Percentiles rank a stretch among this genome's conserved stretches.
Evolutionary conservation across 2,888 invertebrate species (phyloP).

Genomic region (Drosophila heteroneura): DNA sequence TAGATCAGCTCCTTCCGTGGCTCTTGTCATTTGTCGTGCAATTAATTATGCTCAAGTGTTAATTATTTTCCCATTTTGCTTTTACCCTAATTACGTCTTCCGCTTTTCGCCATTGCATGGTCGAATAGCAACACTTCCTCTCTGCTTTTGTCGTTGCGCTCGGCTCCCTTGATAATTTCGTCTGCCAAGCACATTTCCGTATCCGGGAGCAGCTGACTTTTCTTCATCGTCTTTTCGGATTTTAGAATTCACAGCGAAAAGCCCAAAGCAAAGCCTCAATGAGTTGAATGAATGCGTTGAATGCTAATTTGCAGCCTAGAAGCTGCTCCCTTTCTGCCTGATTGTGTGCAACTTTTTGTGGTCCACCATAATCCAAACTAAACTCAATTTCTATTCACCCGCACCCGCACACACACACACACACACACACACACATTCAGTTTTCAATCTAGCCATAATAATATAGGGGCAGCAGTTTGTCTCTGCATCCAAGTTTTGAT

Average conservation of each 20-base stretch:
- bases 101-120: slow-evolving; percentile 38
- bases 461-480: slow-evolving; percentile 27
- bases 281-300: slow-evolving; percentile 54
- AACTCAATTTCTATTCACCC: slow-evolving; percentile 17
- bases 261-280: slow-evolving; percentile 30
- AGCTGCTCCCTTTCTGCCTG: slow-evolving; percentile 5
- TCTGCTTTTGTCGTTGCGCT: slow-evolving; percentile 25
- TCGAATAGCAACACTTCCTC: slow-evolving; percentile 37
- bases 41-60: slow-evolving; percentile 80
- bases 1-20: slow-evolving; percentile 23
- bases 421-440: slow-evolving; percentile 1
- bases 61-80: slow-evolving; percentile 77
- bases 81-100: slow-evolving; percentile 78
- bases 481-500: slow-evolving; percentile 62
- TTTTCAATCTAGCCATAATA: slow-evolving; percentile 32
- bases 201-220: slow-evolving; percentile 51
- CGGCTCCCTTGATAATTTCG: slow-evolving; percentile 74
- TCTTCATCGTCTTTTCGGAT: slow-evolving; percentile 13
- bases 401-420: background rate
- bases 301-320: slow-evolving; percentile 51
- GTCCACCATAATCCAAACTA: slow-evolving; percentile 45
- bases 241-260: slow-evolving; percentile 48
- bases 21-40: slow-evolving; percentile 75
- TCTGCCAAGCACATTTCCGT: slow-evolving; percentile 78
- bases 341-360: slow-evolving; percentile 50